Conservation (phyloP, 2,113 vertebrate genomes). For the Prochilodus magdalenae region DNA sequence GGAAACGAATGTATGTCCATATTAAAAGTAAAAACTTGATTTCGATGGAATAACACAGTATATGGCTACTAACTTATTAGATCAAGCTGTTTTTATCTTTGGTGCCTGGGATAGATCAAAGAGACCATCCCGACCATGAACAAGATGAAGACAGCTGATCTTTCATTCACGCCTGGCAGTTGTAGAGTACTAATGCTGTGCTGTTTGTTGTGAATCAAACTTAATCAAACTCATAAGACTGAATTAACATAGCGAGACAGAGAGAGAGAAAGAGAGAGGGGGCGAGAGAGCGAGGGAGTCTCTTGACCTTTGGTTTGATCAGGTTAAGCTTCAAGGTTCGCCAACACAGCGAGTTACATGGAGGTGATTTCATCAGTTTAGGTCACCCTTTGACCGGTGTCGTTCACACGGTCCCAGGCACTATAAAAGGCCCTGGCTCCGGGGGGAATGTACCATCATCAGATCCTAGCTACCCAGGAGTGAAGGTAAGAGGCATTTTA, state of each 20-base stretch:
- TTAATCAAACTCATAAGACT: not conserved
- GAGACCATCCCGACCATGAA: too few species aligned
- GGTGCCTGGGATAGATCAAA: too few species aligned
- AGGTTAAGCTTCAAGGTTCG: constrained; percentile 60
- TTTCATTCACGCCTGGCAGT: too few species aligned
- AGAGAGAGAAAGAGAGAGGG: not conserved
- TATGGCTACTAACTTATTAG: too few species aligned
- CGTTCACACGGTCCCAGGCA: constrained; percentile 40
- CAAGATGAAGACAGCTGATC: too few species aligned
- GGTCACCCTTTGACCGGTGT: constrained; percentile 48
- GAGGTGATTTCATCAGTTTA: constrained; percentile 45
- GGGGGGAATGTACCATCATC: constrained; percentile 53
- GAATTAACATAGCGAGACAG: not conserved
- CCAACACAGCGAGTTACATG: constrained; percentile 35
- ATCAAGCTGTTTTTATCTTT: too few species aligned
- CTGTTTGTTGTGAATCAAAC: not conserved
- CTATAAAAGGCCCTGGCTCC: constrained; percentile 59
- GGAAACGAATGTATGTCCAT: too few species aligned
- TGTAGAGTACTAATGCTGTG: too few species aligned
- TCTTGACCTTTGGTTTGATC: constrained; percentile 60
- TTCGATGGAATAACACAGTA: too few species aligned
- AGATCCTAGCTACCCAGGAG: constrained; percentile 49
- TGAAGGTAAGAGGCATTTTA: constrained; percentile 47
- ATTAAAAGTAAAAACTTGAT: too few species aligned
- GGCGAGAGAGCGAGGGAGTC: not conserved